phyloP scores from a whole-genome alignment of 2,797 vertebrate genomes.

The Liasis olivaceus region DNA sequence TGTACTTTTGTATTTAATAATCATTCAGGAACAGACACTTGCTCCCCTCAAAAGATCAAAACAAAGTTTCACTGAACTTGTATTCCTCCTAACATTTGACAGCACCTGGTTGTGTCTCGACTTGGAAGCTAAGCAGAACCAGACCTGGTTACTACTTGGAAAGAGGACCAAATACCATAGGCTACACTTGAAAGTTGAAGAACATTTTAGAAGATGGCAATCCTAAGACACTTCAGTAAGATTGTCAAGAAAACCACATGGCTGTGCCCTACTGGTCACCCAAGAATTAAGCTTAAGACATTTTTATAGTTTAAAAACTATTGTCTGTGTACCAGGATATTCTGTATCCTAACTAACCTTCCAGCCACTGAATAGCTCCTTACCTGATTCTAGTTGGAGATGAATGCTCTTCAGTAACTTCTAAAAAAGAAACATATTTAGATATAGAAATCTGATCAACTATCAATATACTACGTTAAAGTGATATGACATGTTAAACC shows the following conservation, averaged over 20 bases:
- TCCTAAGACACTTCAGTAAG: background rate
- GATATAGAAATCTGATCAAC: constrained; percentile 4
- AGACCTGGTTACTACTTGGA: background rate
- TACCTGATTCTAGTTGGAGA: constrained; percentile 76
- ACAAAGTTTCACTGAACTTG: background rate
- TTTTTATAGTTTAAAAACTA: background rate
- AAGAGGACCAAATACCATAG: background rate
- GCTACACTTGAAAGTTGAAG: background rate
- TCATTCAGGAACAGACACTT: background rate
- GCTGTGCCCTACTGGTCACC: background rate
- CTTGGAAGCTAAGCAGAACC: background rate
- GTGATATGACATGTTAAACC: background rate
- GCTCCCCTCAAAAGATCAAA: background rate
- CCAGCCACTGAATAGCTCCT: constrained; percentile 4
- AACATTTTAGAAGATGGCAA: background rate
- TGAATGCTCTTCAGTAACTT: constrained; percentile 73
- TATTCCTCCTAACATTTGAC: background rate
- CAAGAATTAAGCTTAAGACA: background rate
- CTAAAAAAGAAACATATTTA: constrained; percentile 63
- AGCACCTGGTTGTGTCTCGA: background rate
- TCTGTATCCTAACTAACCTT: background rate
- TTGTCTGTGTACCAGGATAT: background rate
- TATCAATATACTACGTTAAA: background rate
- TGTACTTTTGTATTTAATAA: background rate
- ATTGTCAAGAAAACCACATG: background rate